phyloP scores from a whole-genome alignment of 1,140 invertebrate species.

The Whitmania pigra region DNA sequence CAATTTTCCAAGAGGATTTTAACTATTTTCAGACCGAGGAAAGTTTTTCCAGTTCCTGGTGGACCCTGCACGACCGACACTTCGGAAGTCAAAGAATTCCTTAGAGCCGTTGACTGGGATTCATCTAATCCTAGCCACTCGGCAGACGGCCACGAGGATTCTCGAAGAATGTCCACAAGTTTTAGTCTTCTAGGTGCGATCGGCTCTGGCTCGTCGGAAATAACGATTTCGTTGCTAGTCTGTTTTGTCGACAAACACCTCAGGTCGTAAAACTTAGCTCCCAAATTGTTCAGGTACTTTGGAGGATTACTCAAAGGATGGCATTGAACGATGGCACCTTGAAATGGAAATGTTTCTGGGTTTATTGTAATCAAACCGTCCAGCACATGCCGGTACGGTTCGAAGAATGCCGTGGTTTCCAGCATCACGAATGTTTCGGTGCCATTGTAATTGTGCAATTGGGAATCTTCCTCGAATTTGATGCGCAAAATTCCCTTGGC shows the following conservation, averaged over 20 bases:
- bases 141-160: conserved; percentile 31
- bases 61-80: conserved; percentile 58
- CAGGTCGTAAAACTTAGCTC: conserved; percentile 12
- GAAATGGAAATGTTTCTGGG: conserved; percentile 38
- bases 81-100: conserved; percentile 43
- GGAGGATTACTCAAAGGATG: conserved; percentile 27
- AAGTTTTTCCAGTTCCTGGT: conserved; percentile 40
- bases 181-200: background rate
- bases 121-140: conserved; percentile 37
- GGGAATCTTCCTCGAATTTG: conserved; percentile 37
- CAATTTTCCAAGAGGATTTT: conserved; percentile 36
- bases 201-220: background rate
- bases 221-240: conserved; percentile 4
- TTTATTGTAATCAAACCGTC: conserved; percentile 37
- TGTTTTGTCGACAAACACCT: background rate
- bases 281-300: conserved; percentile 27
- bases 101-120: conserved; percentile 43
- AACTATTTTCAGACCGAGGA: conserved; percentile 39
- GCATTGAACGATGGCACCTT: conserved; percentile 33
- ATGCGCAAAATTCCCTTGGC: conserved; percentile 44
- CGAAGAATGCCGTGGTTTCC: conserved; percentile 46
- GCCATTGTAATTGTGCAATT: background rate
- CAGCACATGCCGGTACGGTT: conserved; percentile 44
- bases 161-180: conserved; percentile 22
- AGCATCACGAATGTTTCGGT: conserved; percentile 36